Base-by-base conservation (phyloP, 1,140 invertebrate genomes). In the Euborellia annulipes region DNA sequence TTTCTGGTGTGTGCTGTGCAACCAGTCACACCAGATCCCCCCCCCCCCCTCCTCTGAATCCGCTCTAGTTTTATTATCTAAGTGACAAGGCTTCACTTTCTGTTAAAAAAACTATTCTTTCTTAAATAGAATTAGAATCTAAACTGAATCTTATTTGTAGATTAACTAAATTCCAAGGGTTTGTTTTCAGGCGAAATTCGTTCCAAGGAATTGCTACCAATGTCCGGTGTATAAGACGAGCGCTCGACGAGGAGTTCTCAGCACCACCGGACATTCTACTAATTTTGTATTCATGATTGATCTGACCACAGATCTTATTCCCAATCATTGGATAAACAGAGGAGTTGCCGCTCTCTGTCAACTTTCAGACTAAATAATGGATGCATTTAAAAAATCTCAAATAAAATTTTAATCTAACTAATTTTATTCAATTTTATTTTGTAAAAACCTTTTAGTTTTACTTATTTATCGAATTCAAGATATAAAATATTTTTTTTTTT, bases 161-260 rank as follows among this genome's bases (percentile, higher is more conserved):
- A n/a, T 20, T n/a, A 40, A 40, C 4, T 17, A 7, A 40, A 17
- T 9, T 11, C 2, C 21, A 9, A 7, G 20, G n/a, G 3, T 40
- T 34, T 48, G 13, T 30, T 48, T 14, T 19, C 45, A 57, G 54
- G 46, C 54, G 0, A 46, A 74, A 9, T 73, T 74, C 46, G 52
- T 61, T n/a, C 63, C 62, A 1, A 56, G 61, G 17, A 63, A 67
- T 0, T 61, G 66, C 38, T 92, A 90, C 54, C 69, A 75, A 47
- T 87, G 83, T 58, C 89, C 89, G 0, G 73, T 92, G 2, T 93
- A 92, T 60, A 89, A 89, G 64, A 92, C 87, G 0, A 85, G 78
- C 52, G 83, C 79, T 36, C 70, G 87, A 55, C 70, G 81, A 49
- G 75, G 85, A 48, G 69, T 79, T 41, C 60, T 89, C 20, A 78